A percentile compares a stretch with the other conserved stretches of the same genome.
phyloP scores from a whole-genome alignment of 2,888 invertebrate genomes.

The Erannis defoliaria region DNA sequence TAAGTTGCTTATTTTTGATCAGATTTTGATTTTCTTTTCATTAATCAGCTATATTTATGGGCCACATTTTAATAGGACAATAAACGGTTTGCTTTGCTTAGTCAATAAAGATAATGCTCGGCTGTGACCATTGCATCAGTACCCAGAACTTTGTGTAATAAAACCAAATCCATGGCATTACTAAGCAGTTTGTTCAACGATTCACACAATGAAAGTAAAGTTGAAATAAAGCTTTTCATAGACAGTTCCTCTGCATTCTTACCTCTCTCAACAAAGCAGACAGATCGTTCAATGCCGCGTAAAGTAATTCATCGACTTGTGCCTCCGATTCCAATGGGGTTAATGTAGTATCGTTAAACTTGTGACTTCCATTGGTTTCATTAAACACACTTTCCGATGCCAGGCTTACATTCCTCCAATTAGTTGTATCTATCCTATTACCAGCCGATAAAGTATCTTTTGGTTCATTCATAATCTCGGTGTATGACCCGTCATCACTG shows the following conservation, averaged over 20 bases:
- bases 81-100: no score
- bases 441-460: slow-evolving; percentile 25
- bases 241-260: slow-evolving; percentile 41
- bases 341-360: slow-evolving; percentile 52
- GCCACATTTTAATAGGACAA: no score
- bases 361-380: slow-evolving; percentile 52
- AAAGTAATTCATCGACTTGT: slow-evolving; percentile 66
- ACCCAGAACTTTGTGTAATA: no score
- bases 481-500: slow-evolving; percentile 73
- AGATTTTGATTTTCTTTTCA: no score
- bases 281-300: slow-evolving; percentile 82
- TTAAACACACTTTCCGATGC: slow-evolving; percentile 66
- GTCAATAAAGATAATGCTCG: no score
- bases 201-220: no score
- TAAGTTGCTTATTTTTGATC: no score
- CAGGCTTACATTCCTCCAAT: slow-evolving; percentile 69
- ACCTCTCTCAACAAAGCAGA: slow-evolving; percentile 84
- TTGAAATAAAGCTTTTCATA: no score
- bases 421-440: slow-evolving; percentile 49
- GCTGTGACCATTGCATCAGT: no score
- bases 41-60: no score
- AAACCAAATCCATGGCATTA: no score
- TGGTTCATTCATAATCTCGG: slow-evolving; percentile 66
- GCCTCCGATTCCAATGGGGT: slow-evolving; percentile 56
- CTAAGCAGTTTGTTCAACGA: no score